A percentile compares a stretch with the other conserved stretches of the same genome.
These are phyloP conservation scores for Anguilla obscura DNA, from an alignment of 2,797 vertebrate species.

Conservation along the genomic window DNA sequence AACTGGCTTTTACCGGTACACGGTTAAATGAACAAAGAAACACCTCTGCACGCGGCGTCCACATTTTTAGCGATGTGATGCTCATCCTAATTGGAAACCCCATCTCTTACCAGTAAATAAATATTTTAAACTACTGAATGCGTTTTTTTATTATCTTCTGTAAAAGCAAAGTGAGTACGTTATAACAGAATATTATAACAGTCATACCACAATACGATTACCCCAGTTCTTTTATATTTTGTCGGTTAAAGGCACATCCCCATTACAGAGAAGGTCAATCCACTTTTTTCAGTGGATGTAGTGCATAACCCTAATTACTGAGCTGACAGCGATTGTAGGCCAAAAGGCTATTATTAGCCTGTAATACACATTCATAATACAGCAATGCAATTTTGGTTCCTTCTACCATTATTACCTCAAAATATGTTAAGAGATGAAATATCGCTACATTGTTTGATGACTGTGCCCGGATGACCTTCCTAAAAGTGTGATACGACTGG, in stretches of 20 bases:
- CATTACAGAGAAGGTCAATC: slow-evolving; percentile 5
- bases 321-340: neutral
- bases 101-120: slow-evolving; percentile 47
- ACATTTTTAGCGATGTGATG: slow-evolving; percentile 64
- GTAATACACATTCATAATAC: neutral
- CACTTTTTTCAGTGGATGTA: slow-evolving; percentile 8
- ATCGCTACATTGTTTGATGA: neutral
- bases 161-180: neutral
- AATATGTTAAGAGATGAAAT: neutral
- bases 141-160: neutral
- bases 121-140: neutral
- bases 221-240: neutral
- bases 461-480: neutral
- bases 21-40: slow-evolving; percentile 71
- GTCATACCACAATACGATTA: neutral
- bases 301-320: slow-evolving; percentile 40
- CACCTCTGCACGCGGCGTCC: slow-evolving; percentile 54
- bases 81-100: slow-evolving; percentile 64
- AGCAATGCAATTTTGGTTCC: neutral
- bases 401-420: slow-evolving; percentile 1
- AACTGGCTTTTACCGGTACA: slow-evolving; percentile 81
- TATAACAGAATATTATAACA: neutral
- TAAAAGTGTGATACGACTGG: neutral
- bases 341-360: neutral
- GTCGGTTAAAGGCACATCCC: neutral